Evolutionary conservation across 2,888 invertebrate species (phyloP).

Genomic region (Eilema sororculum): DNA sequence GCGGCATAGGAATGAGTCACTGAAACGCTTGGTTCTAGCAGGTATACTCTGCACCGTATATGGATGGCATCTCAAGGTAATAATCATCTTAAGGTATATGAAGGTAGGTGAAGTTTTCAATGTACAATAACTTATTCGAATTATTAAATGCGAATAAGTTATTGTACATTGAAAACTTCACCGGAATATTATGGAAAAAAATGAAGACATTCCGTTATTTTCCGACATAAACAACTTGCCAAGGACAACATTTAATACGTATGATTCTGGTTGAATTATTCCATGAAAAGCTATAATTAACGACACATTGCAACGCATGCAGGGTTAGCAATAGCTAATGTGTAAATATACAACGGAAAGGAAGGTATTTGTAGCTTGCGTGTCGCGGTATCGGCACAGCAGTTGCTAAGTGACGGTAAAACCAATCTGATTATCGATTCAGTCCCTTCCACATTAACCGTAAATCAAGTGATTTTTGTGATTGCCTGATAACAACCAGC

Average conservation of each 20-base stretch:
- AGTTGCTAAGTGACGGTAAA: background rate
- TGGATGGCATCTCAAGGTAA: too few species aligned
- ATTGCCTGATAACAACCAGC: background rate
- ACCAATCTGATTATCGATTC: background rate
- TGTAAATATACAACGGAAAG: background rate
- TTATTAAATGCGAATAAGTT: background rate
- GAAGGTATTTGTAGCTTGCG: background rate
- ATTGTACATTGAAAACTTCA: background rate
- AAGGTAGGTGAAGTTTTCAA: background rate
- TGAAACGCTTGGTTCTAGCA: too few species aligned
- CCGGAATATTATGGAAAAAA: background rate
- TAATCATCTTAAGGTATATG: too few species aligned
- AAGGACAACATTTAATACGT: background rate
- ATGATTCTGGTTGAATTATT: background rate
- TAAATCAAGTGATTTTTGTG: background rate
- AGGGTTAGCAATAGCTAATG: background rate
- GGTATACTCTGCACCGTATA: too few species aligned
- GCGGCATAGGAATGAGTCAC: too few species aligned
- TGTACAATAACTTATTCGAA: background rate
- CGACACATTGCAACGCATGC: background rate
- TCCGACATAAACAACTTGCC: background rate
- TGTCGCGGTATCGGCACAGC: background rate
- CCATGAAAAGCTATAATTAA: background rate
- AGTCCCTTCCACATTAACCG: background rate
- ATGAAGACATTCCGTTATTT: background rate